Percentiles rank a stretch among this genome's conserved stretches.
phyloP scores from a whole-genome alignment of 2,113 vertebrate genomes.

The Sylvia atricapilla region DNA sequence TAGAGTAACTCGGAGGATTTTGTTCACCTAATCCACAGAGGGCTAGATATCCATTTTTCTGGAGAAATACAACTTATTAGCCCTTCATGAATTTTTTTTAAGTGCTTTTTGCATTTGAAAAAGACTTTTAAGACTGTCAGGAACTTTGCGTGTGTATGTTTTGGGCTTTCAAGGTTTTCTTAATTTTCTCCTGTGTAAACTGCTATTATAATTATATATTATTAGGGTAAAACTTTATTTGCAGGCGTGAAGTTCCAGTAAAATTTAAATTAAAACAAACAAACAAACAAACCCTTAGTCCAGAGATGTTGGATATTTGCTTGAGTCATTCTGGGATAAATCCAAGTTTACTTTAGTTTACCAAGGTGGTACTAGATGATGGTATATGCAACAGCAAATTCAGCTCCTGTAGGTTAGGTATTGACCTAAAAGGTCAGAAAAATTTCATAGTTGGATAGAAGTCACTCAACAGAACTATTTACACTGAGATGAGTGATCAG shows the following conservation, averaged over 20 bases:
- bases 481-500: not conserved
- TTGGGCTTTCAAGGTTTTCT: fast-evolving
- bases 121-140: not conserved
- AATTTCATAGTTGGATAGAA: not conserved
- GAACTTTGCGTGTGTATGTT: not conserved
- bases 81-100: not conserved
- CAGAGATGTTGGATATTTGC: not conserved
- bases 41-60: not conserved
- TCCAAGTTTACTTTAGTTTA: not conserved
- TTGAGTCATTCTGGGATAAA: not conserved
- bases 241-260: not conserved
- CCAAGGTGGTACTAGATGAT: not conserved
- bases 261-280: not conserved
- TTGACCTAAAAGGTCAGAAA: not conserved
- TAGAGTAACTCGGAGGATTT: not conserved
- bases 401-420: not conserved
- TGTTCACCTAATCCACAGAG: not conserved
- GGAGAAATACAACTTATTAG: not conserved
- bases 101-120: not conserved
- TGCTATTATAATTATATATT: not conserved
- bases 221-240: not conserved
- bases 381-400: not conserved
- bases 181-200: not conserved
- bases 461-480: fast-evolving
- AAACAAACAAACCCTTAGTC: not conserved